Base-by-base conservation (phyloP, 2,888 invertebrate genomes). In the Agrilus biguttatus region DNA sequence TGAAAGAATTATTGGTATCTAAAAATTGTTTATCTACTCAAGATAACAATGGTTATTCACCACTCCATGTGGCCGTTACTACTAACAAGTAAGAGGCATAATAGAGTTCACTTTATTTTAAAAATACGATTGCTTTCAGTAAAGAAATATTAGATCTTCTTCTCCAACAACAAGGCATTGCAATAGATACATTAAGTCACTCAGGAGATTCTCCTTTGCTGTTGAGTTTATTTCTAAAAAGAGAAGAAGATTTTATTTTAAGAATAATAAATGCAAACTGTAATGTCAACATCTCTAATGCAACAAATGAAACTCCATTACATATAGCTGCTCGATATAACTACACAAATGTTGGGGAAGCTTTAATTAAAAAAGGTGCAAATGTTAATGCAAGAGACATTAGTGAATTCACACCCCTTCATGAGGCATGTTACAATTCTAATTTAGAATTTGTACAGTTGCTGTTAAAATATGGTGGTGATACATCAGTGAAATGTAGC, bases 401-500 rank as follows among this genome's bases (percentile, higher is more conserved):
- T 38, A 47, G 47, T 34, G 47, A 46, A 12, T 54, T 54, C 14
- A 54, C 57, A 6, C 55, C 58, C 4, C 45, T 61, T 14, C 55
- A 56, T 46, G 49, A 53, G 40, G 57, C 56, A 13, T 47, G 54
- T 21, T 40, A 23, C 19, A 41, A 45, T 10, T 41, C 38, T 13
- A 50, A 46, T 41, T 33, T 54, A 8, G 55, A 58, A 46, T 45
- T 50, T 14, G 50, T 58, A 14, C 55, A 54, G 42, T 53, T 57
- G 55, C 42, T 60, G 21, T 45, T 60, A 5, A 58, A 53, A 48
- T 55, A 55, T 39, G 49, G 50, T 45, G 57, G 58, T n/a, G 58
- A 59, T 47, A 48, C 53, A 4, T 50, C 43, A 36, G 36, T 47
- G 23, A 8, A 3, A 5, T 43, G 43, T 33, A 35, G 14, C 19